Base-by-base conservation (phyloP, 2,797 vertebrate species). In the Xyrichtys novacula region DNA sequence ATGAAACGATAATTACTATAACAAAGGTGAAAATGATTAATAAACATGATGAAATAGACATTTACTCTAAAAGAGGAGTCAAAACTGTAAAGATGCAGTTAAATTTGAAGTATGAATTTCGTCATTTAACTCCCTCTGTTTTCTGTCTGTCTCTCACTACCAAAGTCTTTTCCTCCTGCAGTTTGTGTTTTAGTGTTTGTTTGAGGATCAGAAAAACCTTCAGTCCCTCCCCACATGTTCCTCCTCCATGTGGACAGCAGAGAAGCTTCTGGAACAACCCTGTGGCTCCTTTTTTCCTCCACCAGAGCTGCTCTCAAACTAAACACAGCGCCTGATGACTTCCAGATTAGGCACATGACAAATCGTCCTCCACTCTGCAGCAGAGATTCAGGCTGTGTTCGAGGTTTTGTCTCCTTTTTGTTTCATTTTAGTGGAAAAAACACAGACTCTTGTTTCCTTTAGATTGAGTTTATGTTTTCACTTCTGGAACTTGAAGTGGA, bases 301-400 rank as follows among this genome's bases (percentile, higher is more conserved):
- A 79, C 65, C 65, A 52, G 74, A 49, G 14, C 43, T 20, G 43
- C 43, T 14, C 77, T 83, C 69, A 71, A 76, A 81, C 78, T 57
- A 83, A 88, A 87, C 85, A 81, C 65, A 39, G 60, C 9, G 25
- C 61, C 31, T 88, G 85, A 91, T 91, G 85, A 84, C 77, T 94
- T 91, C 90, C 90, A 92, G 91, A 91, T 90, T 84, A 81, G 69
- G 65, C 78, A 65, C 76, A 73, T 78, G 83, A 84, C 77, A 71
- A 74, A 84, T 78, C 42, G 50, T 61, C 65, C 63, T 61, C 65
- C 63, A 67, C 74, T 76, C 71, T 50, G 74, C 77, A 54, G 64
- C 69, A 75, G 56, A 82, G 53, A 73, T 17, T 53, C 46, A n/a
- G 71, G 48, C 54, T 6, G 40, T 48, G n/a, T 63, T 74, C 58